A percentile compares a stretch with the other conserved stretches of the same genome.
Evolutionary conservation across 2,113 vertebrate genomes (phyloP).

Genomic region (Pygoscelis antarcticus): DNA sequence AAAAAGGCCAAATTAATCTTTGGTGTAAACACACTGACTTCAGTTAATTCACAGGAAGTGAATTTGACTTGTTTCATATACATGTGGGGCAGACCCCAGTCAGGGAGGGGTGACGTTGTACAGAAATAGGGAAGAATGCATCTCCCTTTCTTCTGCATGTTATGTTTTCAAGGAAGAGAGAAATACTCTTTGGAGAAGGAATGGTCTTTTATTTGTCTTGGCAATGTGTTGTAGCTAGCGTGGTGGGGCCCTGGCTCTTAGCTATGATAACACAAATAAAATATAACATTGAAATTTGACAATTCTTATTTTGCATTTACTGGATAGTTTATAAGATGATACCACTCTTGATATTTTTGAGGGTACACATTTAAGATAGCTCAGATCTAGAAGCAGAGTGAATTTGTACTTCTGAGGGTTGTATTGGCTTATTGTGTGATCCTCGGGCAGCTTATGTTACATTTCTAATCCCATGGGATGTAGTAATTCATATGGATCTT

Average conservation of each 20-base stretch:
- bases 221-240: neutral
- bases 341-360: neutral
- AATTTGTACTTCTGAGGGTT: neutral
- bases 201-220: neutral
- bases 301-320: neutral
- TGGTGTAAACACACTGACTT: neutral
- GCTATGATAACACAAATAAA: neutral
- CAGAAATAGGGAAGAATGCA: neutral
- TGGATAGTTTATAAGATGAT: neutral
- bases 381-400: neutral
- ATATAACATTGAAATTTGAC: neutral
- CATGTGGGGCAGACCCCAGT: neutral
- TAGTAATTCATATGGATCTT: neutral
- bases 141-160: neutral
- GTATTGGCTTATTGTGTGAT: neutral
- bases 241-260: neutral
- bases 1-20: conserved; percentile 33
- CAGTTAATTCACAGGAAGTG: neutral
- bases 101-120: too few species aligned
- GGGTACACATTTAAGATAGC: neutral
- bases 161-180: neutral
- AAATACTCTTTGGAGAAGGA: neutral
- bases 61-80: neutral
- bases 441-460: neutral
- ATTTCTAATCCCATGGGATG: neutral